Evolutionary conservation across 37 sponge, comb jelly and placozoan species (phyloP), one percentile per base, ranked within the genome.

Genomic region (Diacarnus erythraeanus): DNA sequence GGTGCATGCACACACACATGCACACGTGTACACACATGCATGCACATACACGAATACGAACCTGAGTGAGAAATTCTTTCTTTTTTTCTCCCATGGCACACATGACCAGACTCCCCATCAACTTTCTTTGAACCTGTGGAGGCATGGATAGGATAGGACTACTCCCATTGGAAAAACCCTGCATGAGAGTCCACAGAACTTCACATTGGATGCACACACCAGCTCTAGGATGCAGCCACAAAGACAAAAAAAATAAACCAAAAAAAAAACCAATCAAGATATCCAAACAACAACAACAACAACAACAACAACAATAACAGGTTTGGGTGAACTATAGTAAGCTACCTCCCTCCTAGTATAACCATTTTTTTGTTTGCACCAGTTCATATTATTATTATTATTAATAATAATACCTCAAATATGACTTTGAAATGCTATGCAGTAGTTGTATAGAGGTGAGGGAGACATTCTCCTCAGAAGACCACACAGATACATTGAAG

Each of bases 401-500:
- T n/a, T n/a, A n/a, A n/a, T n/a, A n/a, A n/a, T n/a, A n/a, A n/a
- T 35, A 76, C 76, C 76, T 76, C 37, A 9, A 61, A 0, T 22
- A 39, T 76, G 76, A 76, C 42, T 71, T 59, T 51, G 77, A 63
- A 1, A 91, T 43, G 23, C 39, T 78, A 27, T 60, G 43, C 38
- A 94, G 83, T 42, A 94, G 83, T 42, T 80, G 57, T 42, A 79
- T 22, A 61, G 82, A 42, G 27, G 60, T 27, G 29, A 80, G 27
- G 43, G 67, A 22, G 34, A 94, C 44, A 30, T 60, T 64, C 69
- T 91, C 86, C 67, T 94, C 95, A 23, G 79, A 59, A 2, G 83
- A 66, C 95, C 95, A 94, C 31, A 79, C 78, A 23, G 83, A 72
- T 27, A 91, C 38, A 64, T 94, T 87, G 38, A 80, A 84, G 37